A percentile compares a stretch with the other conserved stretches of the same genome.
These are phyloP conservation scores for Cyanoderma ruficeps DNA, from an alignment of 2,113 vertebrate species.

Conservation along the genomic window DNA sequence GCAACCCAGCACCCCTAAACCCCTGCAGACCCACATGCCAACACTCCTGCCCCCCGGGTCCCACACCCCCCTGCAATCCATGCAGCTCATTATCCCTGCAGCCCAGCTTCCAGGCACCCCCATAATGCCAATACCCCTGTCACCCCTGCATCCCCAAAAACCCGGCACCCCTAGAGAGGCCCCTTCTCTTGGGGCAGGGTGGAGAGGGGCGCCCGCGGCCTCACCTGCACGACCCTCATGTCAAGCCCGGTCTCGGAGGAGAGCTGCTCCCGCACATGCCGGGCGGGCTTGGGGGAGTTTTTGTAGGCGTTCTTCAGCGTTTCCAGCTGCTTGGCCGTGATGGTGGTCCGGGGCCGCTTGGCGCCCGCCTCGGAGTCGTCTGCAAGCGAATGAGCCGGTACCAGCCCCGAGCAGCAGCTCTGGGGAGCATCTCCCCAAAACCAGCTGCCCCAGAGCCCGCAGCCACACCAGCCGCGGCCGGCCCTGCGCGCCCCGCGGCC, in stretches of 20 bases:
- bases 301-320: conserved; percentile 98
- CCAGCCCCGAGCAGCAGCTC: not conserved
- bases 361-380: conserved; percentile 95
- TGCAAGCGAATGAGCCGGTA: conserved; percentile 50
- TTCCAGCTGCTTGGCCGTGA: conserved; percentile 98
- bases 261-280: conserved; percentile 95
- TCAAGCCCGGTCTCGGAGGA: conserved; percentile 97
- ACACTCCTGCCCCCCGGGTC: not conserved
- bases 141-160: not conserved
- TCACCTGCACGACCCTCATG: conserved; percentile 98
- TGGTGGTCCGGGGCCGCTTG: conserved; percentile 95
- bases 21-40: not conserved
- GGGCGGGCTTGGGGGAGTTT: conserved; percentile 94
- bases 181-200: not conserved
- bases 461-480: fast-evolving
- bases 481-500: fast-evolving
- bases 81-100: not conserved
- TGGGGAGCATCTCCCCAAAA: not conserved
- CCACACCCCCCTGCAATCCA: not conserved
- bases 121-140: not conserved
- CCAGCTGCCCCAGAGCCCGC: not conserved
- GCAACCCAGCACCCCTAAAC: not conserved
- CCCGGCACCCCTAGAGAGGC: not conserved
- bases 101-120: not conserved
- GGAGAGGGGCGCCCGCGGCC: not conserved